phyloP scores from a whole-genome alignment of 2,888 invertebrate genomes.

The Amaurobius ferox region DNA sequence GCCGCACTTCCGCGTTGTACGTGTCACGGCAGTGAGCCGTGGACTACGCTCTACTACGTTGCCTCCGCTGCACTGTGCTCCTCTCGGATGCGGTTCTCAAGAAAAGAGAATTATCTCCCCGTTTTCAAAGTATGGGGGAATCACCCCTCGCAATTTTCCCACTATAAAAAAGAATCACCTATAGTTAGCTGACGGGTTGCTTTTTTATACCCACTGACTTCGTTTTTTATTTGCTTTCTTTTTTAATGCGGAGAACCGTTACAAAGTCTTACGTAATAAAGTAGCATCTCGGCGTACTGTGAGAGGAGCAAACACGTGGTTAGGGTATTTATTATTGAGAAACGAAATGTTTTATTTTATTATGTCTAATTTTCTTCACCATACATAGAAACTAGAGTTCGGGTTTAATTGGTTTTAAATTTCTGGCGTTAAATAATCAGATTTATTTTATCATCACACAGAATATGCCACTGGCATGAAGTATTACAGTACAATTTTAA shows the following conservation, averaged over 20 bases:
- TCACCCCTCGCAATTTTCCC: conserved; percentile 25
- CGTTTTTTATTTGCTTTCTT: conserved; percentile 9
- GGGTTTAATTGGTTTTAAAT: no score
- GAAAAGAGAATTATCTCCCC: conserved; percentile 27
- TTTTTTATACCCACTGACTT: neutral
- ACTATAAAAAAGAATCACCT: conserved; percentile 24
- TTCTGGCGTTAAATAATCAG: no score
- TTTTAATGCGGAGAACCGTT: neutral
- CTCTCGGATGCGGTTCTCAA: conserved; percentile 17
- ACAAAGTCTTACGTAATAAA: neutral
- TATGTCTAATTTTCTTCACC: no score
- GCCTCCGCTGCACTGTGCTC: conserved; percentile 7
- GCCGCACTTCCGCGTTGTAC: conserved; percentile 65
- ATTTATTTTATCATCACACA: no score
- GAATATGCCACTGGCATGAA: no score
- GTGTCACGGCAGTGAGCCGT: conserved; percentile 38
- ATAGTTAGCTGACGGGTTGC: conserved; percentile 1
- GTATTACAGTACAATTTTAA: no score
- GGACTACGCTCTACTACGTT: neutral
- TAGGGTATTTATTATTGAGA: no score
- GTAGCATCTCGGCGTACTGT: neutral
- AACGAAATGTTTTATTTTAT: no score
- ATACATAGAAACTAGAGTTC: no score
- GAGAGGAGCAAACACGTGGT: no score
- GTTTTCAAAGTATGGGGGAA: neutral